Evolutionary conservation across 2,797 vertebrate genomes (phyloP), one percentile per base, ranked within the genome.

Genomic region (Diceros bicornis): DNA sequence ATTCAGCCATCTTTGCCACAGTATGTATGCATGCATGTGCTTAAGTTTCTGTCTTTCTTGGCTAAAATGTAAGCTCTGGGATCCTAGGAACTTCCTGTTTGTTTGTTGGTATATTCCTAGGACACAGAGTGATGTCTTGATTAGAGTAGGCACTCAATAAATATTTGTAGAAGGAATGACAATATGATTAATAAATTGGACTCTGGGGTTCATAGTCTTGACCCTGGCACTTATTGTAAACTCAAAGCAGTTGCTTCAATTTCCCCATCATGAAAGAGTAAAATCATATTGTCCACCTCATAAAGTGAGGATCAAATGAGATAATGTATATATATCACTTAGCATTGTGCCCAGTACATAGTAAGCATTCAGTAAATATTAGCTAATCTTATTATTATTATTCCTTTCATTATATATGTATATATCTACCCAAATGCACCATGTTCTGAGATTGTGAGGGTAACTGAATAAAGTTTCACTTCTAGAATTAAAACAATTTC

Each of bases 101-200:
- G 4, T 86, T 79, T 6, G 25, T 32, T 86, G 37, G 20, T 71
- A 14, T 75, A 74, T 44, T 75, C 34, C 57, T 4, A 61, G 32
- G 20, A 47, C 25, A 82, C 20, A 90, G 79, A 85, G 4, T 0
- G 44, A 41, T 82, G 74, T 20, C 14, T 92, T 82, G 25, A 50
- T 92, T 78, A 92, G 41, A 72, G 44, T 90, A 68, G 16, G 32
- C 14, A 68, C 16, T 94, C 61, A 78, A 23, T n/a, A 82, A 55
- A 55, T 90, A 90, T 87, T 90, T 94, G 25, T 86, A 92, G 47
- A 87, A 87, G 74, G 25, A 93, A 74, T 79, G 32, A 68, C 9
- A 52, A 7, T 82, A 18, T 61, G n/a, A 74, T 72, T 94, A 78
- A 34, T 89, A 92, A 85, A 47, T 44, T 86, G 32, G 20, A 86